Evolutionary conservation across 2,797 vertebrate species (phyloP), one percentile per base, ranked within the genome.

Genomic region (Melanotaenia nigrans): DNA sequence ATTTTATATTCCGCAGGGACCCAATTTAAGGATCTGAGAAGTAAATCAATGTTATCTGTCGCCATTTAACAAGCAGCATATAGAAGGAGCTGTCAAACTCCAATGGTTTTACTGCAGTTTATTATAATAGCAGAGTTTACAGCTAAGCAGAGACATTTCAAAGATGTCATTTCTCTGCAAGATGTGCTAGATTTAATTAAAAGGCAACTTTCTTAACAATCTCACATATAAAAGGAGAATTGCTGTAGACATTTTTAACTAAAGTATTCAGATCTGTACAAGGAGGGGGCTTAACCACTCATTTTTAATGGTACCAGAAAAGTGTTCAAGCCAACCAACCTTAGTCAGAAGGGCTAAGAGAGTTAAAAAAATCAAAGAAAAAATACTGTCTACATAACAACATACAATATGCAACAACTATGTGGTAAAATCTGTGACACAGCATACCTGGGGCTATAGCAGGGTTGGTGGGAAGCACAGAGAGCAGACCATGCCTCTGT

Each of bases 401-500:
- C 18, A 47, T n/a, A 18, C 18, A 20, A 9, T 7, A n/a, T n/a
- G 6, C 18, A 47, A n/a, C 5, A 49, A 10, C 22, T 56, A 13
- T 35, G 6, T 10, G 61, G 32, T 18, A 10, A 55, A 16, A 13
- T 28, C 11, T 40, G 61, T 28, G 18, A 32, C 2, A 11, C 4
- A 24, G 16, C 61, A 1, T 71, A 92, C 89, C 86, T 78, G 85
- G 58, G 7, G 77, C 69, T 49, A 85, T 33, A 10, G 75, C 2
- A 33, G 84, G 82, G 79, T 76, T 89, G 77, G 25, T 77, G 80
- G 92, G 95, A 38, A 74, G 96, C 88, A 94, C 95, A 0, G 96
- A 96, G 71, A 99, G 94, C 85, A 99, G 94, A 79, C 97, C 97
- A 89, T 98, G 97, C 70, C 97, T 96, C 93, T 99, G 97, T 90